phyloP scores from a whole-genome alignment of 1,140 invertebrate species.

The Hyposmocoma kahamanoa region DNA sequence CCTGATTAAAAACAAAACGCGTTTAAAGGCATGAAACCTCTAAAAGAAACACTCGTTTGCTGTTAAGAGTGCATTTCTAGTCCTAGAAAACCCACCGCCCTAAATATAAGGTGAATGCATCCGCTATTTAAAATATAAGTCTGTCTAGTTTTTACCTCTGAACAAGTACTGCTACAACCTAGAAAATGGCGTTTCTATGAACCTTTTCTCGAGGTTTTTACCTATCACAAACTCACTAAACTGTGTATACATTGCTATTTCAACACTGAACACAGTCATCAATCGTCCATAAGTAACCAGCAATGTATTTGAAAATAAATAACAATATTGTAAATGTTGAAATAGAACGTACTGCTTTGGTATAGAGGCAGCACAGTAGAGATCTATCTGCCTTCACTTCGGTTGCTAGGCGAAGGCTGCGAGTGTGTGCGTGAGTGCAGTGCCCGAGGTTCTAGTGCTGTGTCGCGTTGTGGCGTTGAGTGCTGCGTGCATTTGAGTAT shows the following conservation, averaged over 20 bases:
- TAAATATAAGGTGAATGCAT: not conserved
- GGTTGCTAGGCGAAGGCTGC: slow-evolving; percentile 52
- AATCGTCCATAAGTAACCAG: slow-evolving; percentile 2
- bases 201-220: not conserved
- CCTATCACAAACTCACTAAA: not conserved
- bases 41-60: too few relatives aligned
- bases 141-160: not conserved
- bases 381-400: slow-evolving; percentile 60
- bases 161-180: not conserved
- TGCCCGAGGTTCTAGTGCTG: slow-evolving; percentile 38
- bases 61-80: too few relatives aligned
- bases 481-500: slow-evolving; percentile 16
- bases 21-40: too few relatives aligned
- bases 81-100: too few relatives aligned
- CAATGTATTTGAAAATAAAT: slow-evolving; percentile 10
- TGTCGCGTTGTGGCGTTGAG: slow-evolving; percentile 11
- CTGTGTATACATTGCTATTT: not conserved
- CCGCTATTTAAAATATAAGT: not conserved
- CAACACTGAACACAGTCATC: not conserved
- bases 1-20: too few relatives aligned
- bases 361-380: slow-evolving; percentile 35
- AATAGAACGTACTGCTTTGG: slow-evolving; percentile 24
- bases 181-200: not conserved
- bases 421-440: slow-evolving; percentile 47
- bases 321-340: slow-evolving; percentile 7